Percentiles rank a stretch among this genome's conserved stretches.
Conservation (phyloP, 2,888 invertebrate genomes). For the Geotrupes spiniger region DNA sequence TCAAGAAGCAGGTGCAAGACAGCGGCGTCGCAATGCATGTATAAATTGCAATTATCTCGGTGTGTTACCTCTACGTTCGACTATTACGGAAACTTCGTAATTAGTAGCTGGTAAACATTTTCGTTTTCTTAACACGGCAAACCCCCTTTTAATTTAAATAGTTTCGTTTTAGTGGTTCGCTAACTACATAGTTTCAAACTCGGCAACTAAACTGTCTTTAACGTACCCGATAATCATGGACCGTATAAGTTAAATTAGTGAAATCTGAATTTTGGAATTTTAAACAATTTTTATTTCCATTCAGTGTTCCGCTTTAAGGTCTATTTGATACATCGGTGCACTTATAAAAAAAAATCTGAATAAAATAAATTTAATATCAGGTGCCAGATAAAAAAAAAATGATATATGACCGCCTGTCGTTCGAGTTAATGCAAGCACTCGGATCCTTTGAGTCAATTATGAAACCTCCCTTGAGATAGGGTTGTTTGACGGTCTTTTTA, state of each 20-base stretch:
- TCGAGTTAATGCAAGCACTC: slow-evolving; percentile 25
- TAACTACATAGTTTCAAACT: too few relatives aligned
- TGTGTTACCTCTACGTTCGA: slow-evolving; percentile 25
- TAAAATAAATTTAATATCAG: slow-evolving; percentile 7
- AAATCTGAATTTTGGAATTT: too few relatives aligned
- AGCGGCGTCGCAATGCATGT: slow-evolving; percentile 12
- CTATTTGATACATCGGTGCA: too few relatives aligned
- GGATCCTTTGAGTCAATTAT: slow-evolving; percentile 30
- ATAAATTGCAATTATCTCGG: slow-evolving; percentile 18
- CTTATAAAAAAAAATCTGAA: too few relatives aligned
- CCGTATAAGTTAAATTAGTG: too few relatives aligned
- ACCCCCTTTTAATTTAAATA: slow-evolving; percentile 16
- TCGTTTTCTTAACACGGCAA: slow-evolving; percentile 12
- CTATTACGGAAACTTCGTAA: slow-evolving; percentile 32
- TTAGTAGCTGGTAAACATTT: slow-evolving; percentile 33
- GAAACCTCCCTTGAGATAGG: slow-evolving; percentile 26
- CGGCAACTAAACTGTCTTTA: too few relatives aligned
- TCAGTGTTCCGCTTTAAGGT: too few relatives aligned
- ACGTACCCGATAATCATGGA: too few relatives aligned
- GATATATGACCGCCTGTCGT: slow-evolving; percentile 27
- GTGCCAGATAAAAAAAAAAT: slow-evolving; percentile 27
- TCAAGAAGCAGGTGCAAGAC: slow-evolving; percentile 11
- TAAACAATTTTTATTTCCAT: too few relatives aligned
- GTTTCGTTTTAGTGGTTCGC: too few relatives aligned
- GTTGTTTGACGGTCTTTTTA: slow-evolving; percentile 29